Evolutionary conservation across 2,113 vertebrate genomes (phyloP).

Genomic region (Cyprinodon brontotheroides): DNA sequence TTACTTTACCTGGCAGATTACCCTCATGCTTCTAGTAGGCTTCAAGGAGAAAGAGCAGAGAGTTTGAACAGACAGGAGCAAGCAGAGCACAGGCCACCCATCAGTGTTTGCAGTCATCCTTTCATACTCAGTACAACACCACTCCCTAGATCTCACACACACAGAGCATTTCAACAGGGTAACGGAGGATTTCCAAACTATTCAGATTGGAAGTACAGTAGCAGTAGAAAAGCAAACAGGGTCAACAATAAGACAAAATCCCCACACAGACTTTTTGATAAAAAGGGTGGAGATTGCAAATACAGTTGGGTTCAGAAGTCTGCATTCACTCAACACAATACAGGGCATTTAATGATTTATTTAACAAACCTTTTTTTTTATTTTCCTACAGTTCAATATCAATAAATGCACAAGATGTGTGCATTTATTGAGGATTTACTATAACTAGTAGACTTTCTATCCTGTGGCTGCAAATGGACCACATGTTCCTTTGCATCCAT

Average conservation of each 20-base stretch:
- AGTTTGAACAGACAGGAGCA: constrained; percentile 89
- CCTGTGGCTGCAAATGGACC: too few relatives aligned
- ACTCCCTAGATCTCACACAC: not conserved
- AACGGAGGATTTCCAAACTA: constrained; percentile 68
- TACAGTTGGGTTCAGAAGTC: not conserved
- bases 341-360: not conserved
- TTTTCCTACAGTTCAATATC: not conserved
- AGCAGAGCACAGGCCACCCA: constrained; percentile 73
- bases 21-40: constrained; percentile 99
- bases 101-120: constrained; percentile 38
- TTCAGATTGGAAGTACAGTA: constrained; percentile 66
- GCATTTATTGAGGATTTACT: too few relatives aligned
- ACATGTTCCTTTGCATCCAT: too few relatives aligned
- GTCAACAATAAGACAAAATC: constrained; percentile 37
- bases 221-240: constrained; percentile 20
- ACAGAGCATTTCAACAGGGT: constrained; percentile 27
- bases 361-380: not conserved
- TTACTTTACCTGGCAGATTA: constrained; percentile 99
- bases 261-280: constrained; percentile 18
- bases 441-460: too few relatives aligned
- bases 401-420: too few relatives aligned
- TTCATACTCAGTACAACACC: constrained; percentile 16
- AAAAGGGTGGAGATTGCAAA: constrained; percentile 42
- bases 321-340: not conserved
- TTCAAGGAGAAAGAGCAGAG: constrained; percentile 94